Percentiles rank a stretch among this genome's conserved stretches.
Evolutionary conservation across 2,113 vertebrate species (phyloP).

Genomic region (Crotalus tigris): DNA sequence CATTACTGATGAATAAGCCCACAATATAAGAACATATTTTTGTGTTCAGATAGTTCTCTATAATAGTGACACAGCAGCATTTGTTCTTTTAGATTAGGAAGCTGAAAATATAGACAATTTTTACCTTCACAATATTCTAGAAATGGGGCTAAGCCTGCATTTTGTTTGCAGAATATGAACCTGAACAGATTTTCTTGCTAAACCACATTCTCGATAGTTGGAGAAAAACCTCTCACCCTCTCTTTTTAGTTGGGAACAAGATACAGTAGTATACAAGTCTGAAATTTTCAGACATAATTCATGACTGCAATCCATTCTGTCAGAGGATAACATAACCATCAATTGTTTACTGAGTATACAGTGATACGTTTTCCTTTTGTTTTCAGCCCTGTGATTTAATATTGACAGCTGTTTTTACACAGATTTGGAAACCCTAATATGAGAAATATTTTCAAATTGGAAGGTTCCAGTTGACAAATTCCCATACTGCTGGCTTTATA

Average conservation of each 20-base stretch:
- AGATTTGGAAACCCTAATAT: background rate
- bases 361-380: background rate
- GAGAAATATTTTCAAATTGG: background rate
- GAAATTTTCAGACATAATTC: background rate
- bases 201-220: background rate
- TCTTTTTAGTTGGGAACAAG: background rate
- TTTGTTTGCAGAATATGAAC: slow-evolving; percentile 20
- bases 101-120: background rate
- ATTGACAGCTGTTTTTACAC: background rate
- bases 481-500: background rate
- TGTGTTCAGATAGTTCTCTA: slow-evolving; percentile 18
- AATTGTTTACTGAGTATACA: slow-evolving; percentile 4
- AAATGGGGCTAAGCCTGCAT: background rate
- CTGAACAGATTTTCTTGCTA: background rate
- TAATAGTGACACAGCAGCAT: slow-evolving; percentile 25
- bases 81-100: background rate
- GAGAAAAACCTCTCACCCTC: background rate
- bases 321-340: background rate
- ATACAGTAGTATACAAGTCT: background rate
- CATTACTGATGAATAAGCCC: background rate
- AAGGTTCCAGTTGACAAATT: background rate
- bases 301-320: slow-evolving; percentile 21
- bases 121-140: background rate
- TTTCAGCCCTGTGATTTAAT: background rate
- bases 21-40: slow-evolving; percentile 26